Base-by-base conservation (phyloP, 2,888 invertebrate species). In the Chelonus formosanus region DNA sequence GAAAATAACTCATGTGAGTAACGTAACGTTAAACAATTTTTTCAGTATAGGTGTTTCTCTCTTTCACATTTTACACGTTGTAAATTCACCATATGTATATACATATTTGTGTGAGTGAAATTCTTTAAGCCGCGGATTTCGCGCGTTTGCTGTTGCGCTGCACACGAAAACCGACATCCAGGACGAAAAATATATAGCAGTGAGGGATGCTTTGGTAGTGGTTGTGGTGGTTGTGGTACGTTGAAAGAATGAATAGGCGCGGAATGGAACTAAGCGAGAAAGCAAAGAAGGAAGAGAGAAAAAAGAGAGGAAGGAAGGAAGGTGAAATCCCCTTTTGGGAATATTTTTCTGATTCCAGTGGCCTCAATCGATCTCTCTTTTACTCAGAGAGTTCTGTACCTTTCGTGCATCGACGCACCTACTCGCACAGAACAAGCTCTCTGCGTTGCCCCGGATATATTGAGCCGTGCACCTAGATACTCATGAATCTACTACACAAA, bases 361-460 rank as follows among this genome's bases (percentile, higher is more conserved):
- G 61, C 63, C 63, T 71, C 61, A 40, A 70, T 70, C 68, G 71
- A 71, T 70, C 61, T 52, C 62, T 7, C 43, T 6, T 32, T 43
- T 36, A 32, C 32, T 60, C 35, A 52, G 3, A 48, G 10, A 31
- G 34, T 44, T 44, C 50, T 60, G 67, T 69, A 67, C 56, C 67
- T 53, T 32, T 32, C 52, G 52, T 52, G 52, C 52, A 52, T 34
- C 34, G 52, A 52, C 52, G 52, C 52, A 52, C 52, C 52, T 32
- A 59, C 40, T 44, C 40, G 20, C 55, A 40, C 8, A 52, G 57
- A 61, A 8, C 36, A 48, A 57, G 55, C 32, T 53, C 40, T 40
- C 40, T 40, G 6, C 40, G 40, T 40, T 40, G 40, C 40, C 40
- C 40, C 40, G 40, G 40, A 40, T 40, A 40, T 40, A 40, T 40